Evolutionary conservation across 2,113 vertebrate genomes (phyloP).

Genomic region (Hirundichthys speculiger): DNA sequence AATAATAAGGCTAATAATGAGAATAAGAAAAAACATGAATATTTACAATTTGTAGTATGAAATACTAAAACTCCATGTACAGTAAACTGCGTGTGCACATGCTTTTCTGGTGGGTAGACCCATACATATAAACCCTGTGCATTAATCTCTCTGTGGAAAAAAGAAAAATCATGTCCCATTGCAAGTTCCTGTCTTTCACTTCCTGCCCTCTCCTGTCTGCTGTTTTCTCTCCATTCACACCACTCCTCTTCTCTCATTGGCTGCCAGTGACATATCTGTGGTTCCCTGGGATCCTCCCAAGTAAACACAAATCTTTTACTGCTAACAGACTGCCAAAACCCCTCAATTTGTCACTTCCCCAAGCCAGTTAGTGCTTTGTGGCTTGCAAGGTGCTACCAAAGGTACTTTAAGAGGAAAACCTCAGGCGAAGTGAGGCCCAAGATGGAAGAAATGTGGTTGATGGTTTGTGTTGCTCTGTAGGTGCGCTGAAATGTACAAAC

Average conservation of each 20-base stretch:
- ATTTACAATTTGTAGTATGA: too few relatives aligned
- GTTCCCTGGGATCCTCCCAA: conserved; percentile 75
- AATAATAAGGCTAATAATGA: too few relatives aligned
- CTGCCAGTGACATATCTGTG: conserved; percentile 59
- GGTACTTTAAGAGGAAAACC: conserved; percentile 69
- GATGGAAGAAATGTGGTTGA: conserved; percentile 71
- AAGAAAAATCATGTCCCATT: too few relatives aligned
- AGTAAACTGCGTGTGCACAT: too few relatives aligned
- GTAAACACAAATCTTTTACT: conserved; percentile 74
- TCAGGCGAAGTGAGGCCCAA: conserved; percentile 61
- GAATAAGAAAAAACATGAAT: too few relatives aligned
- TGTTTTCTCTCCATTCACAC: not conserved
- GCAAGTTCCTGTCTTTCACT: not conserved
- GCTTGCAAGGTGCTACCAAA: conserved; percentile 74
- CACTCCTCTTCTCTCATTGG: conserved; percentile 39
- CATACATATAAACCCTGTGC: not conserved
- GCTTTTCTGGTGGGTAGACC: too few relatives aligned
- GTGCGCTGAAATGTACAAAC: conserved; percentile 65
- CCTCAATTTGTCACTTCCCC: conserved; percentile 76
- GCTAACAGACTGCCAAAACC: conserved; percentile 71
- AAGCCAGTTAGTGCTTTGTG: conserved; percentile 72
- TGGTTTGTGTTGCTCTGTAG: conserved; percentile 60
- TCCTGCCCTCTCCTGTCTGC: conserved; percentile 4
- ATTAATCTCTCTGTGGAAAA: not conserved
- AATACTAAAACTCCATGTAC: too few relatives aligned